Conservation (phyloP, 2,797 vertebrate species). For the Rhinogobio ventralis region DNA sequence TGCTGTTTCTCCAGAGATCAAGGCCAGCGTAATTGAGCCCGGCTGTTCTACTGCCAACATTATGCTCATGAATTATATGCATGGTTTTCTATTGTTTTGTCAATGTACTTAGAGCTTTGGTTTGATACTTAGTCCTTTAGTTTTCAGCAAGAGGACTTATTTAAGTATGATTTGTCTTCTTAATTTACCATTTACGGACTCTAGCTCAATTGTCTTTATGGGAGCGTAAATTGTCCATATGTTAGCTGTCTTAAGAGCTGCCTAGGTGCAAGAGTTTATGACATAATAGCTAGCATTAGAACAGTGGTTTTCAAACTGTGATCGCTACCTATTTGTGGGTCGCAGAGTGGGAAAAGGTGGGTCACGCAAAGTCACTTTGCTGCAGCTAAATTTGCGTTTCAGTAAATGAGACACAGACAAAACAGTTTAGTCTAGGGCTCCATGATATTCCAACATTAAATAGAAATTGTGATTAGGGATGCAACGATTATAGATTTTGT, state of each 20-base stretch:
- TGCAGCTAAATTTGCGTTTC: too few species aligned
- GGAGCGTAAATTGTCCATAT: neutral
- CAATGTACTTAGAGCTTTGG: neutral
- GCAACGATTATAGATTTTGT: too few species aligned
- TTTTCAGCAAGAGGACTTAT: slow-evolving; percentile 9
- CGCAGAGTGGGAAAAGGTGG: neutral
- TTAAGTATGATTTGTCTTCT: slow-evolving; percentile 18
- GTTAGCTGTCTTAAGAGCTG: slow-evolving; percentile 11
- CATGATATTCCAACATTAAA: too few species aligned
- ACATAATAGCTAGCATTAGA: neutral
- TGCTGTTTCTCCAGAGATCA: slow-evolving; percentile 40
- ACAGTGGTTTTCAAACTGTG: neutral
- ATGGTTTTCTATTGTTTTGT: slow-evolving; percentile 23
- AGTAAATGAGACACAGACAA: too few species aligned
- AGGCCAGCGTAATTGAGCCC: slow-evolving; percentile 32
- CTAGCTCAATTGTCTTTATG: neutral
- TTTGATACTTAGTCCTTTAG: neutral
- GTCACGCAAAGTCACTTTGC: neutral
- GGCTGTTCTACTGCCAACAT: slow-evolving; percentile 45
- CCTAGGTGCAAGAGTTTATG: neutral
- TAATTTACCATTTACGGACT: neutral
- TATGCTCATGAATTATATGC: slow-evolving; percentile 45
- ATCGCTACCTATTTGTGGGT: neutral
- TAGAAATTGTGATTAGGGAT: too few species aligned
- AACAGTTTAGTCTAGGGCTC: too few species aligned